Conservation (phyloP, 2,888 invertebrate species). For the Lampropteryx suffumata region DNA sequence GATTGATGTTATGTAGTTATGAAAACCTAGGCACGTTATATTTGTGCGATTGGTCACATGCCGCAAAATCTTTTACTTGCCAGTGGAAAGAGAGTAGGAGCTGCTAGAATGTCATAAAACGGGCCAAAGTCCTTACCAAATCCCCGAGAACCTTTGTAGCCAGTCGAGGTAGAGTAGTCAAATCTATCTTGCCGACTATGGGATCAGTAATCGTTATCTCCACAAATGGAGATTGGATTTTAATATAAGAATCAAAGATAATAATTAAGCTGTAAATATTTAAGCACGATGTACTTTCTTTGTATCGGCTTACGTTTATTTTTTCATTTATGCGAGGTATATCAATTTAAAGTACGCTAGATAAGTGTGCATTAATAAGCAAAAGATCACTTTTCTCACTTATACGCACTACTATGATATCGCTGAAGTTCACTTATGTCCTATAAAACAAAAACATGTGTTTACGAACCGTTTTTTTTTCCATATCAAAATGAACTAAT, state of each 20-base stretch:
- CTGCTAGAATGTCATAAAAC: conserved; percentile 6
- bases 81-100: not conserved
- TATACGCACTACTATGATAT: too few species aligned
- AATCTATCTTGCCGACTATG: conserved; percentile 42
- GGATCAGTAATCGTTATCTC: conserved; percentile 71
- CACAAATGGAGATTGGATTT: conserved; percentile 72
- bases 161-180: conserved; percentile 14
- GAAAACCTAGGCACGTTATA: not conserved
- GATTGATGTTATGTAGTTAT: not conserved
- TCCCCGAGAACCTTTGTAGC: conserved; percentile 18
- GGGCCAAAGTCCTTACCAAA: conserved; percentile 27
- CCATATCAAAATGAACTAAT: too few species aligned
- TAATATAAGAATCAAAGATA: conserved; percentile 43
- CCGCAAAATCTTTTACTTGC: not conserved
- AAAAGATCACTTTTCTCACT: too few species aligned
- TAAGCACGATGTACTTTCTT: conserved; percentile 36
- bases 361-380: too few species aligned
- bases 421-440: too few species aligned
- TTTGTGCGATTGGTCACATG: not conserved
- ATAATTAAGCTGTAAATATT: conserved; percentile 42
- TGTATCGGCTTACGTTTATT: conserved; percentile 33
- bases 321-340: not conserved
- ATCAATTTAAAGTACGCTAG: not conserved
- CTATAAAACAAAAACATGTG: too few species aligned
- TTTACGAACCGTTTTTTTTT: too few species aligned